A percentile compares a stretch with the other conserved stretches of the same genome.
These are phyloP conservation scores for Spea multiplicata DNA, from an alignment of 2,113 vertebrate genomes.

Conservation along the genomic window DNA sequence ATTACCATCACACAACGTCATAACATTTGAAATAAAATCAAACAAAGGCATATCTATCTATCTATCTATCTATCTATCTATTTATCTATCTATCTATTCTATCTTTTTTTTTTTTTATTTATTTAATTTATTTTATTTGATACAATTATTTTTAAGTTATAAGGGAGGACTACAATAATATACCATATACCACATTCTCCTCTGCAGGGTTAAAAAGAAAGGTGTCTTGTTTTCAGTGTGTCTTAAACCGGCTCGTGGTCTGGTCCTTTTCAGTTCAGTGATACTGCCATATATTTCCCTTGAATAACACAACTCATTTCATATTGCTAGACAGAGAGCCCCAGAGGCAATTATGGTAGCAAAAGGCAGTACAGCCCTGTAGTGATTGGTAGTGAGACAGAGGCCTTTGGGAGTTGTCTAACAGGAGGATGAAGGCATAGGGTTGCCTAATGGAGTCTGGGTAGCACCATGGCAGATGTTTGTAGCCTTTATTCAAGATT, in stretches of 20 bases:
- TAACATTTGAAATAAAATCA: neutral
- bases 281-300: constrained; percentile 34
- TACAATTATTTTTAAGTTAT: neutral
- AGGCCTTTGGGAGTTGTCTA: constrained; percentile 41
- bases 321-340: constrained; percentile 35
- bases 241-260: neutral
- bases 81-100: too few relatives aligned
- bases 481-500: constrained; percentile 42
- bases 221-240: neutral
- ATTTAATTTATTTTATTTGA: neutral
- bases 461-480: constrained; percentile 42
- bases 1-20: constrained; percentile 54
- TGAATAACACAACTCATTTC: constrained; percentile 34
- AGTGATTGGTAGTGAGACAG: constrained; percentile 46
- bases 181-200: neutral
- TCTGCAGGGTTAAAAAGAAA: neutral
- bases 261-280: constrained; percentile 21
- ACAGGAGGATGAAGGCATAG: constrained; percentile 43
- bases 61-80: too few relatives aligned
- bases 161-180: neutral
- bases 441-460: constrained; percentile 45
- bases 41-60: too few relatives aligned
- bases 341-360: constrained; percentile 42
- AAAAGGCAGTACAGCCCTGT: constrained; percentile 35
- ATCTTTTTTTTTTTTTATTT: too few relatives aligned